Conservation (phyloP, 2,113 vertebrate genomes). For the Entosphenus tridentatus region DNA sequence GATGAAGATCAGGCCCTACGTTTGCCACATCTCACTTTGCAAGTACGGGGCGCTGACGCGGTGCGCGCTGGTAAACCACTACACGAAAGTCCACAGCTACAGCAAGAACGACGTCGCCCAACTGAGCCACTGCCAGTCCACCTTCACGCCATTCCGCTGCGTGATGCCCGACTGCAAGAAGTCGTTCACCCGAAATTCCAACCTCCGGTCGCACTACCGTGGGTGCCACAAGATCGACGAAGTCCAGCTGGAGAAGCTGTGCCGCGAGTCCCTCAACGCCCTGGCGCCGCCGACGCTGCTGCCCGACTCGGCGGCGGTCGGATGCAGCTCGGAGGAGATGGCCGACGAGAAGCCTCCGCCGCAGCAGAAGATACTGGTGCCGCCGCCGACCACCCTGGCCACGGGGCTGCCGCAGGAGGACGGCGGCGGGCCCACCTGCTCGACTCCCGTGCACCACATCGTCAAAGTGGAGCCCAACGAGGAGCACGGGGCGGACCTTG, state of each 20-base stretch:
- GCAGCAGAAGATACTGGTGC: no score
- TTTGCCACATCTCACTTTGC: slow-evolving; percentile 1
- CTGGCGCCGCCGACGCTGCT: no score
- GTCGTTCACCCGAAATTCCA: not conserved
- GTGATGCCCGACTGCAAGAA: slow-evolving; percentile 1
- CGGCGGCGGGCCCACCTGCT: no score
- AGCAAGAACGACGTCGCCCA: not conserved
- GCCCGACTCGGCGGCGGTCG: no score
- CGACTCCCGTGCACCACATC: no score
- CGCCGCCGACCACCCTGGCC: no score
- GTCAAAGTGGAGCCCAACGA: no score
- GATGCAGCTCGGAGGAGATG: no score
- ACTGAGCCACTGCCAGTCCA: not conserved
- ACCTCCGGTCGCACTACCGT: slow-evolving; percentile 3
- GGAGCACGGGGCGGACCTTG: no score
- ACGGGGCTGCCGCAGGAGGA: no score
- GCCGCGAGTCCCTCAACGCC: not conserved
- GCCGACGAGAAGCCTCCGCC: no score
- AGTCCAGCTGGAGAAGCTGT: not conserved
- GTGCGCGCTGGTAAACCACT: not conserved
- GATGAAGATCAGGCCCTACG: not conserved
- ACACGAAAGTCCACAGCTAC: not conserved
- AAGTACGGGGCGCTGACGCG: slow-evolving; percentile 3
- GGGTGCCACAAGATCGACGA: not conserved
- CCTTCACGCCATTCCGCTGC: slow-evolving; percentile 3